phyloP scores from a whole-genome alignment of 2,113 vertebrate species.

The Rhadina sibilatrix region DNA sequence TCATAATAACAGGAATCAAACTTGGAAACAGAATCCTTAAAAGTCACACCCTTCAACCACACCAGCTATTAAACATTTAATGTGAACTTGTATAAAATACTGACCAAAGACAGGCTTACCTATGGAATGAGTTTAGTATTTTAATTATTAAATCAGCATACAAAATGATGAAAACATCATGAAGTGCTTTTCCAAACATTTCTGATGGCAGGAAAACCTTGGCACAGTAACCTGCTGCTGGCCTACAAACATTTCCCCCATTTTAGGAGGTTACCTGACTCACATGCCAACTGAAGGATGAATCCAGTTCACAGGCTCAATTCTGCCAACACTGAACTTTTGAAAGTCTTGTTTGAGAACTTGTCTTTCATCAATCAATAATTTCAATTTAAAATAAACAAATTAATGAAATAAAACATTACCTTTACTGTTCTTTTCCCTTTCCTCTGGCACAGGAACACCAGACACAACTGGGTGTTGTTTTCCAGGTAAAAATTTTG shows the following conservation, averaged over 20 bases:
- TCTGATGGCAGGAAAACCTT: background rate
- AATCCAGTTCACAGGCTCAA: background rate
- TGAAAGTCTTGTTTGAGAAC: background rate
- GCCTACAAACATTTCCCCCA: background rate
- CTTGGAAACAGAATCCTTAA: background rate
- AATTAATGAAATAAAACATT: background rate
- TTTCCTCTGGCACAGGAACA: background rate
- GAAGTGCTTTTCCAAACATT: background rate
- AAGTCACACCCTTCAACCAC: background rate
- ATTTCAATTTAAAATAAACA: background rate
- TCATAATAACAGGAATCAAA: background rate
- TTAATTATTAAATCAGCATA: background rate
- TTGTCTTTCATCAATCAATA: background rate
- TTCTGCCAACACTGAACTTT: background rate
- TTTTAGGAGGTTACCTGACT: background rate
- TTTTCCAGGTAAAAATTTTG: background rate
- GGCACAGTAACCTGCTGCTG: background rate
- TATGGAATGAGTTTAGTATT: background rate
- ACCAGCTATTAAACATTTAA: background rate
- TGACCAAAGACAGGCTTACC: background rate
- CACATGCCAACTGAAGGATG: fast-evolving
- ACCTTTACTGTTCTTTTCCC: background rate
- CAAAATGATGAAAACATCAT: background rate
- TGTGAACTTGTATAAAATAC: background rate
- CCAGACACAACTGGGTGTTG: fast-evolving